Evolutionary conservation across 2,797 vertebrate species (phyloP), one percentile per base, ranked within the genome.

Genomic region (Ficedula albicollis): DNA sequence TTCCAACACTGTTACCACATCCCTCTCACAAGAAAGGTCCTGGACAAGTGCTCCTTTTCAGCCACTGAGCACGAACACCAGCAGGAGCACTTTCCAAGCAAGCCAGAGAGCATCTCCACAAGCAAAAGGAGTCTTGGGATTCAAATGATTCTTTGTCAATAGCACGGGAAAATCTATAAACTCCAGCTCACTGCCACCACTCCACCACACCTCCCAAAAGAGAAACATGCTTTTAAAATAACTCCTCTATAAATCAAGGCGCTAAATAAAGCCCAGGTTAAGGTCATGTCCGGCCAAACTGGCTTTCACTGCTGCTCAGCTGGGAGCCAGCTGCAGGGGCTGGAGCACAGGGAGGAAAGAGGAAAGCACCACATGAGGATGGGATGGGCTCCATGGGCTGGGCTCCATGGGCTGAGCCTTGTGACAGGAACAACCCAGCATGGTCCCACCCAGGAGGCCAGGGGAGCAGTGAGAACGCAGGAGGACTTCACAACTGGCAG

Each of bases 221-320:
- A 94, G 88, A 88, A 95, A 79, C 86, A 76, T 0, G 7, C 86
- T 89, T 91, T 90, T 66, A 95, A 97, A 97, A 97, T 96, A 97
- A 94, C 93, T 89, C 44, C 48, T 94, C 88, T 75, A 54, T 91
- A 97, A 97, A 95, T 92, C 80, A 89, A 87, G 30, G 67, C 3
- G 1, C 95, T 95, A 97, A 97, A 97, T 96, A 96, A 97, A 97
- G 86, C 90, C 90, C 90, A 96, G 94, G 95, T 95, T 95, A 95
- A 95, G 95, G 95, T 96, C 96, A 95, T 0, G 63, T 95, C 92
- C 48, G 84, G 94, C 81, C 94, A 93, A 34, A 68, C 48, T 6
- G 10, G 90, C 91, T 91, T 89, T 86, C 77, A 36, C 83, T 48
- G 85, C 69, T 86, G 89, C 83, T 84, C 94, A 87, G 83, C 90